phyloP scores from a whole-genome alignment of 2,113 vertebrate species.

The Crotalus helleri region DNA sequence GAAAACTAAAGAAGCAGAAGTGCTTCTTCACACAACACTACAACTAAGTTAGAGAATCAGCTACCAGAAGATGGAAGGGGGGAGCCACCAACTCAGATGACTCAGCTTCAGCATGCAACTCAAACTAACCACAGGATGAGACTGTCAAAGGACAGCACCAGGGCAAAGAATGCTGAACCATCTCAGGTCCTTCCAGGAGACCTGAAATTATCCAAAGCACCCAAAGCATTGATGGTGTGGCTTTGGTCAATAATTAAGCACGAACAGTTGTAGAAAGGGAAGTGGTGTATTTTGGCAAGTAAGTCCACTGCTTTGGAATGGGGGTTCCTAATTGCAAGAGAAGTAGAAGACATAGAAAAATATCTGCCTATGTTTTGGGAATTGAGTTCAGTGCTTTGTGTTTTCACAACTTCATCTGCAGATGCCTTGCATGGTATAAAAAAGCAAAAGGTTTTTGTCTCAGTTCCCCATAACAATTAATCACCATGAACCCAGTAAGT shows the following conservation, averaged over 20 bases:
- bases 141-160: background rate
- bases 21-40: too few species aligned
- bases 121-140: too few species aligned
- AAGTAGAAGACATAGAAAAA: background rate
- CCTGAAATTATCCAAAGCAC: background rate
- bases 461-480: background rate
- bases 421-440: background rate
- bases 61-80: too few species aligned
- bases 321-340: background rate
- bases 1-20: too few species aligned
- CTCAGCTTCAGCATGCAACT: too few species aligned
- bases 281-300: background rate
- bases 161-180: background rate
- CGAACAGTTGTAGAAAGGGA: background rate
- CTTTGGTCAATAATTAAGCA: background rate
- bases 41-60: too few species aligned
- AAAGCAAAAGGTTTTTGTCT: background rate
- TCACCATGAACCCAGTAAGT: background rate
- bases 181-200: background rate
- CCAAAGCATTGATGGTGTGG: background rate
- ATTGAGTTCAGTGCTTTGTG: background rate
- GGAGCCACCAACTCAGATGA: too few species aligned
- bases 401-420: background rate
- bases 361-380: background rate
- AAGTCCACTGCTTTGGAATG: background rate